Percentiles rank a stretch among this genome's conserved stretches.
Conservation (phyloP, 2,888 invertebrate genomes). For the Oscheius sp. region DNA sequence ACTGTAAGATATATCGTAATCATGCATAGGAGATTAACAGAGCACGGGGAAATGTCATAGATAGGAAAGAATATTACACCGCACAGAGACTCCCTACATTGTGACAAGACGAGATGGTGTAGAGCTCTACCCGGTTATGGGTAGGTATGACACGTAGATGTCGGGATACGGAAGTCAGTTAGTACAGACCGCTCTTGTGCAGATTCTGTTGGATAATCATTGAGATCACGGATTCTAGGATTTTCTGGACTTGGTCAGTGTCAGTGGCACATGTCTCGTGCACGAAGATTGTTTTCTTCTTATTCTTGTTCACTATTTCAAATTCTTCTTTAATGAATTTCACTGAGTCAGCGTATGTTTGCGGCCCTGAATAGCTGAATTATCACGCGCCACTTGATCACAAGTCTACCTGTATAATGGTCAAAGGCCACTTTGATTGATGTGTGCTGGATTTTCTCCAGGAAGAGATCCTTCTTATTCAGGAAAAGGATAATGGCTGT, state of each 20-base stretch:
- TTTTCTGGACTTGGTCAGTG: slow-evolving; percentile 68
- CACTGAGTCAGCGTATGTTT: slow-evolving; percentile 65
- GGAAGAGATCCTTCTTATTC: slow-evolving; percentile 71
- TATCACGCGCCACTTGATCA: not conserved
- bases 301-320: slow-evolving; percentile 63
- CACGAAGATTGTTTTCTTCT: slow-evolving; percentile 63
- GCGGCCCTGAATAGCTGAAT: slow-evolving; percentile 55
- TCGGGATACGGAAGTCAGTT: slow-evolving; percentile 15
- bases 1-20: not conserved
- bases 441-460: slow-evolving; percentile 64
- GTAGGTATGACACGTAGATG: slow-evolving; percentile 7
- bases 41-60: slow-evolving; percentile 1
- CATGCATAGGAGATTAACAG: not conserved
- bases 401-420: slow-evolving; percentile 64
- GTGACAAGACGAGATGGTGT: not conserved
- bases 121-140: not conserved
- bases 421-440: slow-evolving; percentile 65
- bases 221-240: slow-evolving; percentile 69
- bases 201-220: slow-evolving; percentile 71
- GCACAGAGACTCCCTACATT: too few species aligned
- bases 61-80: not conserved
- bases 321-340: slow-evolving; percentile 66
- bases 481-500: slow-evolving; percentile 71
- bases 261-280: slow-evolving; percentile 72
- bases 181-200: slow-evolving; percentile 72